Evolutionary conservation across 2,888 invertebrate genomes (phyloP).

Genomic region (Hypolimnas misippus): DNA sequence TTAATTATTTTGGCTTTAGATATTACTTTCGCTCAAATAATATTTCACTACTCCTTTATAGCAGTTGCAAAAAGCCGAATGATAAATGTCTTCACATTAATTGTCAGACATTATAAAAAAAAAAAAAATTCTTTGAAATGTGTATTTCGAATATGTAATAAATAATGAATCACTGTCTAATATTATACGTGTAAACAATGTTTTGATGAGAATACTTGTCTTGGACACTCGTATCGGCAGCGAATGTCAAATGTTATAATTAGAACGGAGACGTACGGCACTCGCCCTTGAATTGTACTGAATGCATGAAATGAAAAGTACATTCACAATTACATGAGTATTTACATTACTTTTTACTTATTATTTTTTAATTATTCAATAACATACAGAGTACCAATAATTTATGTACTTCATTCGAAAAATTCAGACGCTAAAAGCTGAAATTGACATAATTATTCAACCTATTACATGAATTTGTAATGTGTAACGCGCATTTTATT

Average conservation of each 20-base stretch:
- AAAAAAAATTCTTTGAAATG: neutral
- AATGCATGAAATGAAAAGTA: conserved; percentile 32
- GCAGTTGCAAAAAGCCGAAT: neutral
- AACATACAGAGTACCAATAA: neutral
- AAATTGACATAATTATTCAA: neutral
- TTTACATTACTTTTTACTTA: neutral
- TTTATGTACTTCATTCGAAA: neutral
- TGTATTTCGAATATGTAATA: neutral
- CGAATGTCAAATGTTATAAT: conserved; percentile 48
- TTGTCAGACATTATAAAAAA: neutral
- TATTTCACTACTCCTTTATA: neutral
- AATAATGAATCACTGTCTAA: conserved; percentile 33
- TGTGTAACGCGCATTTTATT: neutral
- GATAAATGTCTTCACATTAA: neutral
- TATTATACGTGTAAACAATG: conserved; percentile 38
- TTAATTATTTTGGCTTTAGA: no score
- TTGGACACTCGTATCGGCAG: conserved; percentile 40
- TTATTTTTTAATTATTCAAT: neutral
- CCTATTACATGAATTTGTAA: neutral
- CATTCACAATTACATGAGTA: conserved; percentile 10
- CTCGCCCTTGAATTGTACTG: conserved; percentile 42
- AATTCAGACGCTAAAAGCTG: neutral
- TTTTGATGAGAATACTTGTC: conserved; percentile 33
- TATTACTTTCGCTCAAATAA: no score
- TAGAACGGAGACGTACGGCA: conserved; percentile 41